A percentile compares a stretch with the other conserved stretches of the same genome.
These are phyloP conservation scores for Drosophila hamatofila DNA, from an alignment of 2,888 invertebrate species.

Conservation along the genomic window DNA sequence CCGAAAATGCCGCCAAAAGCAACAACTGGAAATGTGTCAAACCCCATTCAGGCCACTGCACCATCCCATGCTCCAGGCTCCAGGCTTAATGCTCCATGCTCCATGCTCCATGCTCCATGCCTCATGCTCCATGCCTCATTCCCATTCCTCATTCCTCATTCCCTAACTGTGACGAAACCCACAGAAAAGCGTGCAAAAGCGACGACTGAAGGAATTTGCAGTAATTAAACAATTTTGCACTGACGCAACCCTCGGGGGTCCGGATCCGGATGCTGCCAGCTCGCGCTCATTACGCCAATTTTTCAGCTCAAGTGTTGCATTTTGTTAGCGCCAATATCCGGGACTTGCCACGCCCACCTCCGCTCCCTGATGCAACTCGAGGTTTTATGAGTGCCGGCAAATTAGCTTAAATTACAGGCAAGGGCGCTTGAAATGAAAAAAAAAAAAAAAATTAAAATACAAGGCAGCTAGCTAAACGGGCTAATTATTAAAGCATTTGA, in stretches of 20 bases:
- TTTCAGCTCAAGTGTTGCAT: slow-evolving; percentile 81
- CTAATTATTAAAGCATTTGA: slow-evolving; percentile 71
- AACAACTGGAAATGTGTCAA: slow-evolving; percentile 77
- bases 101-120: background rate
- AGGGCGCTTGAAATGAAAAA: slow-evolving; percentile 25
- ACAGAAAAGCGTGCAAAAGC: slow-evolving; percentile 64
- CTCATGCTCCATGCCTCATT: background rate
- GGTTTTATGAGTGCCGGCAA: slow-evolving; percentile 79
- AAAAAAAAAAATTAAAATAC: background rate
- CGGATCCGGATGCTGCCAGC: slow-evolving; percentile 55
- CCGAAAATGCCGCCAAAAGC: slow-evolving; percentile 65
- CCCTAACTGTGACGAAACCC: slow-evolving; percentile 22
- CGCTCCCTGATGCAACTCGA: slow-evolving; percentile 33
- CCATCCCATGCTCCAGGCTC: background rate
- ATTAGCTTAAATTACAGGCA: slow-evolving; percentile 68
- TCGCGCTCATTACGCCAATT: slow-evolving; percentile 78
- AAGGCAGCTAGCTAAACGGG: slow-evolving; percentile 29
- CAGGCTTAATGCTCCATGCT: background rate
- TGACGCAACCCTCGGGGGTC: slow-evolving; percentile 62
- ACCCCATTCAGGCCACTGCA: slow-evolving; percentile 56
- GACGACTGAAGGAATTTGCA: slow-evolving; percentile 76
- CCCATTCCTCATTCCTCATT: background rate
- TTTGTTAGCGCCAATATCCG: slow-evolving; percentile 81
- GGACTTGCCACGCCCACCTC: slow-evolving; percentile 15
- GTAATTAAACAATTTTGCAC: slow-evolving; percentile 77